phyloP scores from a whole-genome alignment of 1,140 invertebrate species.

The Caerostris extrusa region DNA sequence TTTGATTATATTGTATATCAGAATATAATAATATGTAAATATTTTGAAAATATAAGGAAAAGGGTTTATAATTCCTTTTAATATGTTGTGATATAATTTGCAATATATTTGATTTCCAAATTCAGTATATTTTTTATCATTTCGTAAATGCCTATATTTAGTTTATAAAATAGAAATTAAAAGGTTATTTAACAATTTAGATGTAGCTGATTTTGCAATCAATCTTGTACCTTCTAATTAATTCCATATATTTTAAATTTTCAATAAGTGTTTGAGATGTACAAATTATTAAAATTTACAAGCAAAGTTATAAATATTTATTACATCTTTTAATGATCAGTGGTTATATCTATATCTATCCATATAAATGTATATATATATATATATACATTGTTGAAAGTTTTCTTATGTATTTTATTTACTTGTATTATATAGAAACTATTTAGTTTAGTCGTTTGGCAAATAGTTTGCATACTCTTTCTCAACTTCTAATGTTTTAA shows the following conservation, averaged over 20 bases:
- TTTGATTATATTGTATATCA: neutral
- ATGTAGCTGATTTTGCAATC: neutral
- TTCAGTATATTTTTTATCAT: neutral
- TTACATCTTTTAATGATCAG: neutral
- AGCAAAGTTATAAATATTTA: neutral
- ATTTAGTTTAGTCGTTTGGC: neutral
- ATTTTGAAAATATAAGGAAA: neutral
- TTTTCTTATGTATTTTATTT: neutral
- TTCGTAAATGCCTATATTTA: neutral
- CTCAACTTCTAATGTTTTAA: neutral
- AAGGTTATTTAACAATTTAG: neutral
- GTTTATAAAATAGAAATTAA: neutral
- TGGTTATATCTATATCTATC: too few relatives aligned
- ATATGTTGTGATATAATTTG: neutral
- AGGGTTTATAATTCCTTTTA: neutral
- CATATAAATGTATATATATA: neutral
- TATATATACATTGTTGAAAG: neutral
- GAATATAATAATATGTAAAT: neutral
- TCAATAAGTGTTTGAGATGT: neutral
- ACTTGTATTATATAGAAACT: neutral
- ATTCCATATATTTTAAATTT: neutral
- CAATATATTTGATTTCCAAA: neutral
- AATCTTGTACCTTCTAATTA: neutral
- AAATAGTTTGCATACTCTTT: neutral
- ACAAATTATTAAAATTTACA: constrained; percentile 1